Base-by-base conservation (phyloP, 2,888 invertebrate species). In the Caenorhabditis uteleia region DNA sequence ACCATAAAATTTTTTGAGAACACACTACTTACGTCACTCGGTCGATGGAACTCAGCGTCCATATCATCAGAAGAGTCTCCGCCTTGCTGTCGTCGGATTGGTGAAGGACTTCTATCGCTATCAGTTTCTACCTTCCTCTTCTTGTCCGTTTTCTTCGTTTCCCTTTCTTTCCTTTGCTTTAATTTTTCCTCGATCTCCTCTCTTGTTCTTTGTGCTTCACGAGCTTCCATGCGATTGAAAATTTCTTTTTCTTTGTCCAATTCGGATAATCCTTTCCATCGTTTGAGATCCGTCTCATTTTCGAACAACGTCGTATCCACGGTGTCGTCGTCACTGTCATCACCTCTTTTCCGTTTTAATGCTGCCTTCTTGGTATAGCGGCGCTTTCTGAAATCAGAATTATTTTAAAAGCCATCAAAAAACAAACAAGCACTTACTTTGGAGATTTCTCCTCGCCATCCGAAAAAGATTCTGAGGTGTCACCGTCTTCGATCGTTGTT, bases 241-340 rank as follows among this genome's bases (percentile, higher is more conserved):
- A 98, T 90, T 85, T 95, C 95, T 54, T 94, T 93, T 86, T 98
- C 97, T 39, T 97, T 87, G 83, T 97, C 95, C 81, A 93, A 94
- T 84, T 97, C 97, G 0, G 95, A 95, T 88, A 97, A 90, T 66
- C 90, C 89, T 12, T 92, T 93, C 40, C 97, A 86, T 0, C 91
- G 87, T 1, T 91, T 90, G 78, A 92, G 89, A 86, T 97, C 95
- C 74, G 93, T 94, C 64, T 91, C 93, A 84, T 95, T 95, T 0
- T 95, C 95, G 90, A 95, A 95, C 26, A 95, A 88, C 8, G 58
- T 54, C 27, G 49, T 47, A 38, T 68, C 64, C 18, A 53, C 58
- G n/a, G 46, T 34, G 27, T 46, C 61, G 46, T 66, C 64, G 18
- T 47, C 3, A 4, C 18, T 18, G 20, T 3, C n/a, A 26, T 16